Percentiles rank a stretch among this genome's conserved stretches.
phyloP scores from a whole-genome alignment of 1,140 invertebrate species.

The Drosophila sulfurigaster region DNA sequence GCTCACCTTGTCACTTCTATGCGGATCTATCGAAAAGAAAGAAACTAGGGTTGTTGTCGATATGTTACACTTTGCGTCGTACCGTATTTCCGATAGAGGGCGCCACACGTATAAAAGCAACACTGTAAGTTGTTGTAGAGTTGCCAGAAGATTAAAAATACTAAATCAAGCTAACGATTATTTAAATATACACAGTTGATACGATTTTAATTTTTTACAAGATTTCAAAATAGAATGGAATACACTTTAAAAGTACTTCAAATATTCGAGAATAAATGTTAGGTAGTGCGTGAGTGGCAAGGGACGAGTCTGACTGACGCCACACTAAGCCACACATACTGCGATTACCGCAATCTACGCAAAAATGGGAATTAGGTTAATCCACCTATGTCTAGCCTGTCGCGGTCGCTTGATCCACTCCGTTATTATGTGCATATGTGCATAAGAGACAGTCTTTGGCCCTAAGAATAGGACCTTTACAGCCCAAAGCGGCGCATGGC shows the following conservation, averaged over 20 bases:
- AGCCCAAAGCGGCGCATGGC: conserved; percentile 45
- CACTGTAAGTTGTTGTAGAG: neutral
- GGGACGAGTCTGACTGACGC: conserved; percentile 71
- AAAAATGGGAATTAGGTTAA: conserved; percentile 68
- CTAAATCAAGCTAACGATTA: neutral
- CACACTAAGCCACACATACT: conserved; percentile 52
- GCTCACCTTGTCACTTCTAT: conserved; percentile 82
- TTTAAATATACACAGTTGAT: neutral
- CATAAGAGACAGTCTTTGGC: conserved; percentile 33
- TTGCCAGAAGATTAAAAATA: conserved; percentile 20
- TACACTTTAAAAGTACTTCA: neutral
- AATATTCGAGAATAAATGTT: neutral
- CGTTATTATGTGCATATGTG: conserved; percentile 48
- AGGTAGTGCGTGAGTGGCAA: conserved; percentile 1
- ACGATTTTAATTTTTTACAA: conserved; percentile 4
- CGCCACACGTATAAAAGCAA: conserved; percentile 5
- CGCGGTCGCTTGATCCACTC: conserved; percentile 53
- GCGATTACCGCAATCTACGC: conserved; percentile 65
- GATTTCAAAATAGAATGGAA: neutral
- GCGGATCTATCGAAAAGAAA: conserved; percentile 82
- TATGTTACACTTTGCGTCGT: conserved; percentile 4
- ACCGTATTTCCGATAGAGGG: conserved; percentile 9
- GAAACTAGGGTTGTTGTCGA: conserved; percentile 68
- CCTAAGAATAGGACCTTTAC: conserved; percentile 38
- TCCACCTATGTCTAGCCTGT: conserved; percentile 45